Evolutionary conservation across 2,113 vertebrate species (phyloP).

Genomic region (Apaloderma vittatum): DNA sequence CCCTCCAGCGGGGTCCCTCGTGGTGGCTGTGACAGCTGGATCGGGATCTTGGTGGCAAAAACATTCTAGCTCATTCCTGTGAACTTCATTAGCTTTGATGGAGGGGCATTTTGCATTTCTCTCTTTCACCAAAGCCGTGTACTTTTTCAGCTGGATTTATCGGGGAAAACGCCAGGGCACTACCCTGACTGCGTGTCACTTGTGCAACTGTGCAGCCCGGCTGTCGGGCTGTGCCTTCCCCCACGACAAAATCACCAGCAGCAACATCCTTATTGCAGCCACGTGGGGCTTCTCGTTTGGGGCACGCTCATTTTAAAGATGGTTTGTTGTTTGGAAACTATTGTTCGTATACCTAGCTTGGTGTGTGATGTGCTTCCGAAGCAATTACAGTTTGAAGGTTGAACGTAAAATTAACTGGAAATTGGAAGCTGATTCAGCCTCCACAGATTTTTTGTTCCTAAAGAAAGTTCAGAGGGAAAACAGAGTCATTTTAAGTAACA

Average conservation of each 20-base stretch:
- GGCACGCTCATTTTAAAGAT: background rate
- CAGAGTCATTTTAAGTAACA: background rate
- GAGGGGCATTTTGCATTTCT: background rate
- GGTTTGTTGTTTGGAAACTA: background rate
- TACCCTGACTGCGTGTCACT: background rate
- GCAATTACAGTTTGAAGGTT: background rate
- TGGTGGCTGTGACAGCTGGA: background rate
- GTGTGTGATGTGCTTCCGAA: constrained; percentile 1
- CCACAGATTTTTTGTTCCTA: background rate
- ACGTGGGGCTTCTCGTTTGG: rapidly evolving
- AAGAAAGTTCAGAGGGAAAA: constrained; percentile 36
- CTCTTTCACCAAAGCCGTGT: background rate
- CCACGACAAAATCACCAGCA: background rate
- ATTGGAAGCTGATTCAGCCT: background rate
- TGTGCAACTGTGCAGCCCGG: background rate
- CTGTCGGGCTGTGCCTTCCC: background rate
- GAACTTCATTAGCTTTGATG: background rate
- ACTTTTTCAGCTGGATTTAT: background rate
- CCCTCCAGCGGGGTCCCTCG: rapidly evolving
- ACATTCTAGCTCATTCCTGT: background rate
- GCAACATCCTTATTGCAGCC: background rate
- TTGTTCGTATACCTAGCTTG: background rate
- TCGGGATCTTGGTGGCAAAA: background rate
- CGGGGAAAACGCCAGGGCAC: background rate
- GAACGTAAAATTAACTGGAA: constrained; percentile 5